Evolutionary conservation across 2,888 invertebrate genomes (phyloP), one percentile per base, ranked within the genome.

Genomic region (Athetis lepigone): DNA sequence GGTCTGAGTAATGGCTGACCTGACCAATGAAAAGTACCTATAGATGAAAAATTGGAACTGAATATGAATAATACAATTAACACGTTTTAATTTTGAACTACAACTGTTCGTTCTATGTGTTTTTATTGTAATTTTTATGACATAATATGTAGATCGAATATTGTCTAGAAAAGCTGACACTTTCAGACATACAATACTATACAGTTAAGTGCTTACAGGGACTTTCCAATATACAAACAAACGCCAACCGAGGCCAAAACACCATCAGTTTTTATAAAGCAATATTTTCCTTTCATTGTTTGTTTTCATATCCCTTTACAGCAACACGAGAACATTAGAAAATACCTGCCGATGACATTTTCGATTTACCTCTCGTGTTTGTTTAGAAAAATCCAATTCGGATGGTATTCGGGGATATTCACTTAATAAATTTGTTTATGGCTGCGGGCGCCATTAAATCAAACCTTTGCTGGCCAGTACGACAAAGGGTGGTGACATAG

Each of bases 391-490:
- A 62, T 21, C 52, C 70, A 68, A 66, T 68, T 67, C 55, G 46
- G 45, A 37, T 39, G 51, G 60, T 58, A 67, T 77, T 72, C 63
- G 27, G 55, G 65, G 62, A 63, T 70, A 62, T 77, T 72, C 75
- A 70, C 69, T 72, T 75, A 72, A 78, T 77, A 77, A 69, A 78
- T 69, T 63, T 76, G 64, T 77, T 69, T 67, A 79, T 79, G 45
- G 77, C 75, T 72, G 50, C 42, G 62, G 61, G 79, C 59, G 51
- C 71, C 68, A 76, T 77, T 79, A 79, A 61, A 70, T 74, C 74
- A 70, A 73, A 70, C 55, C 56, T 66, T 18, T 16, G 63, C 54
- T 58, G 72, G 13, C 63, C 72, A 36, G 47, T 40, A 39, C 42
- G 72, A 68, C 72, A 39, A 63, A 58, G 55, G 68, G 27, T 36